Percentiles rank a stretch among this genome's conserved stretches.
Conservation (phyloP, 2,113 vertebrate genomes). For the Azemiops feae region DNA sequence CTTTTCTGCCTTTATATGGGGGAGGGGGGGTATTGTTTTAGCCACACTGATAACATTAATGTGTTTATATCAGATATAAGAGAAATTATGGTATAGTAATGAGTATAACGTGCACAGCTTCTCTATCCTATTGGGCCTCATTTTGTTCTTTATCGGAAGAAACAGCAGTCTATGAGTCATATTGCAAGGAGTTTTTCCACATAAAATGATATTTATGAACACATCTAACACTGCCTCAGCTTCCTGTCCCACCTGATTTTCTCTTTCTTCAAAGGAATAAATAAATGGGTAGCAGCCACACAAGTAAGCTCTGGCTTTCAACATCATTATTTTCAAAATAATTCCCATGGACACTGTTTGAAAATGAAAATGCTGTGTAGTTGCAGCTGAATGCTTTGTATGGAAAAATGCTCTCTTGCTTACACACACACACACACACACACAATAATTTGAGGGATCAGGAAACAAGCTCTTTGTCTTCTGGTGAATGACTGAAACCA, state of each 20-base stretch:
- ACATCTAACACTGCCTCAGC: not conserved
- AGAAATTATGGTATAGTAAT: not conserved
- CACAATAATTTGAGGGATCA: not conserved
- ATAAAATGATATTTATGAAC: not conserved
- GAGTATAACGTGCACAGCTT: not conserved
- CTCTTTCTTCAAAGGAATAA: not conserved
- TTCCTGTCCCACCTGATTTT: not conserved
- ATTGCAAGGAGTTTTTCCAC: not conserved
- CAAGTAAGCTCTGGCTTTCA: not conserved
- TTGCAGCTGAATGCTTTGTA: not conserved
- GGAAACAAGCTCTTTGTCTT: not conserved
- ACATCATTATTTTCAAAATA: not conserved
- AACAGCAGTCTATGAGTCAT: not conserved
- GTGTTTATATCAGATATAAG: not conserved
- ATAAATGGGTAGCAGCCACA: not conserved
- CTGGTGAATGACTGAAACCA: not conserved
- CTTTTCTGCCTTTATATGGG: not conserved
- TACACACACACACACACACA: not conserved
- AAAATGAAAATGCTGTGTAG: not conserved
- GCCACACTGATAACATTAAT: not conserved
- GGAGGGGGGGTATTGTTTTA: not conserved
- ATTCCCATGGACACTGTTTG: not conserved
- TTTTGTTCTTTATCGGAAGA: not conserved
- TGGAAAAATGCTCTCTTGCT: not conserved
- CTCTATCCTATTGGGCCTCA: not conserved